phyloP scores from a whole-genome alignment of 2,888 invertebrate species.

The Muscina levida region DNA sequence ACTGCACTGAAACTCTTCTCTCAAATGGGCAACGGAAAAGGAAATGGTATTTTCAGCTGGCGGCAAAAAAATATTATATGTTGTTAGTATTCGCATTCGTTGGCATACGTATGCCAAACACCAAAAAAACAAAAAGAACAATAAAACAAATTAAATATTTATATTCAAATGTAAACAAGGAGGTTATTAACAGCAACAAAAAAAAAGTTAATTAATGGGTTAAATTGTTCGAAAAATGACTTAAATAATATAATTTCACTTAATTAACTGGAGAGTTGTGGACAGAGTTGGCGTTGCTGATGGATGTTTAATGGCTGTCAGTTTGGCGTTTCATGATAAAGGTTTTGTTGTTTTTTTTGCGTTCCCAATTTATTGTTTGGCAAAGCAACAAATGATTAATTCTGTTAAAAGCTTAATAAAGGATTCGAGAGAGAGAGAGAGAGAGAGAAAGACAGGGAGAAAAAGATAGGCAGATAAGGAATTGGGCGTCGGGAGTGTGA shows the following conservation, averaged over 20 bases:
- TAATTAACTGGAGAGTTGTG: slow-evolving; percentile 31
- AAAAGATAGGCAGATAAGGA: no score
- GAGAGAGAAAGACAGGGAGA: no score
- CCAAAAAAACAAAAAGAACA: slow-evolving; percentile 38
- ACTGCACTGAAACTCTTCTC: no score
- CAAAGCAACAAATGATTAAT: slow-evolving; percentile 24
- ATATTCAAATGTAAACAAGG: slow-evolving; percentile 57
- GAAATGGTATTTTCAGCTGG: slow-evolving; percentile 56
- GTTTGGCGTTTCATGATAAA: no score
- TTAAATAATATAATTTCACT: slow-evolving; percentile 58
- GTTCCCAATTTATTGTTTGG: slow-evolving; percentile 4
- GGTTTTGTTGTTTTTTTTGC: neutral
- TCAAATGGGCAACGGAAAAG: slow-evolving; percentile 35
- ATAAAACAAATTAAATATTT: slow-evolving; percentile 65
- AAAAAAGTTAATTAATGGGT: slow-evolving; percentile 64
- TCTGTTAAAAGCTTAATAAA: slow-evolving; percentile 35
- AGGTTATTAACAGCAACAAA: neutral
- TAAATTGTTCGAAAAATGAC: slow-evolving; percentile 62
- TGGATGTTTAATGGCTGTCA: slow-evolving; percentile 27
- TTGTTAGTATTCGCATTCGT: neutral
- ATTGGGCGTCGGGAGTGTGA: no score
- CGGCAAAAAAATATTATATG: slow-evolving; percentile 36
- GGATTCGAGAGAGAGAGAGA: slow-evolving; percentile 3
- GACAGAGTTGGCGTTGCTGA: no score
- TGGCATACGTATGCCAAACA: neutral